Evolutionary conservation across 2,797 vertebrate species (phyloP), one percentile per base, ranked within the genome.

Genomic region (Xenopus petersii): DNA sequence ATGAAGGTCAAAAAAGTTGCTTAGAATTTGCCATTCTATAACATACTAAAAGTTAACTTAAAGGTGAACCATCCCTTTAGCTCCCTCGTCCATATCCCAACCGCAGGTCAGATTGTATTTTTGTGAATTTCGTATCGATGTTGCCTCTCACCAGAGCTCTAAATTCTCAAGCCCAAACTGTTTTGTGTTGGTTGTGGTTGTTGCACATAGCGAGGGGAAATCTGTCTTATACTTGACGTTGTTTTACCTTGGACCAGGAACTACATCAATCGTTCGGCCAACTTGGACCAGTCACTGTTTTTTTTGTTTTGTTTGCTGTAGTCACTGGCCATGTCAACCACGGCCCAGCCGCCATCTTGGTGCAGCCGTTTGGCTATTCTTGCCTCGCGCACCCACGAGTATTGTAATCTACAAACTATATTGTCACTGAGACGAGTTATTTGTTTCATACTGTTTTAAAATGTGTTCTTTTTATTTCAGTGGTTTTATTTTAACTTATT

Each of bases 401-500:
- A n/a, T 42, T 59, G 62, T 9, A 16, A 58, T 51, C 13, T 42
- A 60, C 17, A 15, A 42, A 10, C n/a, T 60, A 56, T 47, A 70
- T 60, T 60, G 26, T 61, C n/a, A 64, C 64, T 61, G 64, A 67
- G 16, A 67, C 13, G 10, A 24, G 16, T 62, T 54, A 17, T 56
- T n/a, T 70, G 16, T 59, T 71, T 48, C 26, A 64, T 65, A 26
- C 30, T 66, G 42, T 30, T 30, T 30, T 30, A 30, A 30, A 30
- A 30, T 30, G 26, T 30, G 26, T 58, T 58, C 36, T 69, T 68
- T 65, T 16, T 70, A 42, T 42, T 42, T 42, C 36, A 5, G 36
- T 42, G 5, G 36, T 42, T 73, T 77, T 67, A 63, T 64, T 77
- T 61, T 78, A 73, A 78, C 66, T 78, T 78, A 78, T 77, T 77